Conservation (phyloP, 1,140 invertebrate genomes). For the Pseudomyrmex pallidus region DNA sequence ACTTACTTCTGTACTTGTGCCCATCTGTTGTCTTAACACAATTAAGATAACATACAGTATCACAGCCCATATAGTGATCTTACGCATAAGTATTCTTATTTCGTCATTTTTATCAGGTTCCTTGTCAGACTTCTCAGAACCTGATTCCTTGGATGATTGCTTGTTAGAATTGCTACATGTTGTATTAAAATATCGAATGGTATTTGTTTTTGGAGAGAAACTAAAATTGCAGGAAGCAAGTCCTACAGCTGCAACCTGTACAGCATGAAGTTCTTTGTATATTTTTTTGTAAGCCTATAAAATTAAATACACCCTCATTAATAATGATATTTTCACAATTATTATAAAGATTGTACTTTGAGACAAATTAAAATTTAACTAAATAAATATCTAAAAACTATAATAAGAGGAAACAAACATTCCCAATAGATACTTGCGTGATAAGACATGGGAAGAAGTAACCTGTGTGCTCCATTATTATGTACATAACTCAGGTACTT, state of each 20-base stretch:
- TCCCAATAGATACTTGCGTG: constrained; percentile 58
- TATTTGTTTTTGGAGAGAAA: constrained; percentile 24
- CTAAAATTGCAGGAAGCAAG: too few relatives aligned
- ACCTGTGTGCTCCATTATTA: constrained; percentile 42
- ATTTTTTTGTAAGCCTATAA: constrained; percentile 76
- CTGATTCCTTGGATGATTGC: constrained; percentile 39
- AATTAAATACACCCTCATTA: constrained; percentile 13
- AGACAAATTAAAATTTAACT: background rate
- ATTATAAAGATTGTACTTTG: background rate
- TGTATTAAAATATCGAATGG: constrained; percentile 62
- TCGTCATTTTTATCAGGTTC: constrained; percentile 53
- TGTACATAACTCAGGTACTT: background rate
- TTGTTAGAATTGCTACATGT: constrained; percentile 35
- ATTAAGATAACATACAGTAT: background rate
- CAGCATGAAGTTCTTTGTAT: constrained; percentile 83
- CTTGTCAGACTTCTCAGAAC: constrained; percentile 51
- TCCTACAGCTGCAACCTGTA: constrained; percentile 80
- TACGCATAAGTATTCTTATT: constrained; percentile 37
- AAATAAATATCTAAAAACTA: background rate
- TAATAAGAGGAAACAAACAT: background rate
- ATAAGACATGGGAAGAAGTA: constrained; percentile 60
- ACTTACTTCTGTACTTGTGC: constrained; percentile 30
- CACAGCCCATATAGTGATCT: background rate
- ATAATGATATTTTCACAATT: background rate
- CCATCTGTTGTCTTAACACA: background rate